Evolutionary conservation across 2,113 vertebrate species (phyloP), one percentile per base, ranked within the genome.

Genomic region (Motacilla tschutschensis): DNA sequence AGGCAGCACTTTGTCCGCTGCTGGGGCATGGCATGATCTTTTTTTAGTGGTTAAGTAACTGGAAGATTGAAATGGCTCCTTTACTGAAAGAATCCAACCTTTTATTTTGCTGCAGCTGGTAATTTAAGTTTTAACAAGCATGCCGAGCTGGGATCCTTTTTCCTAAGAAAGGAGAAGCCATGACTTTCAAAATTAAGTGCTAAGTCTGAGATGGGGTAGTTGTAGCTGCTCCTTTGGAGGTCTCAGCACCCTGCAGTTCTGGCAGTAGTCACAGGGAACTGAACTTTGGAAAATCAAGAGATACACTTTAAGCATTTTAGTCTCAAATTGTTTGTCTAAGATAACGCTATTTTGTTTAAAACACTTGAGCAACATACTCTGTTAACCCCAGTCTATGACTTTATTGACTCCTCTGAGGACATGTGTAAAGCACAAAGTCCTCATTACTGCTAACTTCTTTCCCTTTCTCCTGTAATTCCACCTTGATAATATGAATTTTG

Each of bases 31-130:
- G 92, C 79, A 85, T 1, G 10, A 63, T 90, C 82, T 93, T 92
- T 94, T 87, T 94, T 94, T 88, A 89, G 87, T 85, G 93, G 83
- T 94, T 94, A 93, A 93, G 87, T 87, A 92, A 91, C 84, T 93
- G 74, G 73, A 91, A 87, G 89, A 91, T 71, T 93, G 90, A 91
- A 85, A 94, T 89, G 76, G 82, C 73, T 93, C 55, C 80, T 93
- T 51, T 69, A 81, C 72, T 87, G 66, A 76, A 88, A 94, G 58
- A 88, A 26, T 50, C 33, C 41, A 73, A 79, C 29, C 72, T 91
- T 77, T 77, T 90, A 82, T 86, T 93, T 94, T 85, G 54, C 88
- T 95, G 79, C 80, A 91, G 77, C 85, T 88, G 92, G 85, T 87
- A 83, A 91, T 91, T 94, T 95, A 93, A 87, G 79, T 90, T 94